These are phyloP conservation scores for Paradoxurus hermaphroditus DNA, from an alignment of 2,113 vertebrate genomes.

Conservation along the genomic window DNA sequence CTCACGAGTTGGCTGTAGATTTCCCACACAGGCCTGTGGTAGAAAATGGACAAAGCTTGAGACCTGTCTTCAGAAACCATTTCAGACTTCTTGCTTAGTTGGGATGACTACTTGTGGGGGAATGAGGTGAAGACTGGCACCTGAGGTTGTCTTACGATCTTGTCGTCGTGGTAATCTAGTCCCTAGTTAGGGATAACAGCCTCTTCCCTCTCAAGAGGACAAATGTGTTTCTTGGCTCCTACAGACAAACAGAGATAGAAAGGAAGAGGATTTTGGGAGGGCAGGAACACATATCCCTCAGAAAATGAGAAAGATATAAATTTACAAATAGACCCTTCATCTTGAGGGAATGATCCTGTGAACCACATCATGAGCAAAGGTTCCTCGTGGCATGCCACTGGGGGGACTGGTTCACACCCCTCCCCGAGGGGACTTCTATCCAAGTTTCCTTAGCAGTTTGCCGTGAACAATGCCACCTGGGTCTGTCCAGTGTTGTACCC, in stretches of 20 bases:
- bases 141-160: background rate
- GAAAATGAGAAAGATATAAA: background rate
- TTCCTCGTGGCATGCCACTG: background rate
- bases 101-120: background rate
- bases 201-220: background rate
- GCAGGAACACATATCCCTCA: background rate
- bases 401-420: background rate
- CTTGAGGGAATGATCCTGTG: background rate
- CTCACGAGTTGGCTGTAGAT: background rate
- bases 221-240: background rate
- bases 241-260: background rate
- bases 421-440: background rate
- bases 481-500: background rate
- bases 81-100: background rate
- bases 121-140: background rate
- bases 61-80: background rate
- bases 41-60: conserved; percentile 9
- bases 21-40: background rate
- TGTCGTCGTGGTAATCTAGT: background rate
- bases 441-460: background rate
- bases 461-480: background rate
- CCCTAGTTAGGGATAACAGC: background rate
- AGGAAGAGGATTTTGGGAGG: background rate
- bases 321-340: background rate
- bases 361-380: background rate